Conservation (phyloP, 2,113 vertebrate species). For the Prunella fulvescens region DNA sequence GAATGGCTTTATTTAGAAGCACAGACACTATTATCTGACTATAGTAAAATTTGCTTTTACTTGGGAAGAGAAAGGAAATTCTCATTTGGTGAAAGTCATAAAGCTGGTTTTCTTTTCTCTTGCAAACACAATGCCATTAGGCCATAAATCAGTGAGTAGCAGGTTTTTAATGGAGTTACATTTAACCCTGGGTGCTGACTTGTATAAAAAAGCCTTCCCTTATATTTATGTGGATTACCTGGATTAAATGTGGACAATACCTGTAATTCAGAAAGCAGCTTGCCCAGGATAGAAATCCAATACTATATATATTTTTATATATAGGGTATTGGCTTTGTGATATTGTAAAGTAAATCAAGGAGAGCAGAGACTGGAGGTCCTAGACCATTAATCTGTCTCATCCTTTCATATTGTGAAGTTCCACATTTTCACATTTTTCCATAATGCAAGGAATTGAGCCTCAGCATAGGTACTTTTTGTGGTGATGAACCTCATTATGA, state of each 20-base stretch:
- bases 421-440: not conserved
- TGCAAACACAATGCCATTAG: not conserved
- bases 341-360: not conserved
- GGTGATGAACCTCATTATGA: not conserved
- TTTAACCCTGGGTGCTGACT: not conserved
- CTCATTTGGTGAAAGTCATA: not conserved
- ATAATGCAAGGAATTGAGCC: not conserved
- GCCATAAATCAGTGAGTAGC: not conserved
- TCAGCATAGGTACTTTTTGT: not conserved
- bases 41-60: not conserved
- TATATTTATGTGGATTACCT: not conserved
- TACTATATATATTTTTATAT: not conserved
- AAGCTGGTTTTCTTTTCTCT: not conserved
- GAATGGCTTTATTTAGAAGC: not conserved
- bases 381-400: not conserved
- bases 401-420: not conserved
- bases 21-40: not conserved
- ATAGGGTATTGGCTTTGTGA: not conserved
- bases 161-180: not conserved
- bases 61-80: not conserved
- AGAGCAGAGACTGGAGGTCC: not conserved
- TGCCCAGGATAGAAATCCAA: not conserved
- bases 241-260: not conserved
- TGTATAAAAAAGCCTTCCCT: not conserved
- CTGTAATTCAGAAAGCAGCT: not conserved